Base-by-base conservation (phyloP, 2,888 invertebrate genomes). In the Schrankia costaestrigalis region DNA sequence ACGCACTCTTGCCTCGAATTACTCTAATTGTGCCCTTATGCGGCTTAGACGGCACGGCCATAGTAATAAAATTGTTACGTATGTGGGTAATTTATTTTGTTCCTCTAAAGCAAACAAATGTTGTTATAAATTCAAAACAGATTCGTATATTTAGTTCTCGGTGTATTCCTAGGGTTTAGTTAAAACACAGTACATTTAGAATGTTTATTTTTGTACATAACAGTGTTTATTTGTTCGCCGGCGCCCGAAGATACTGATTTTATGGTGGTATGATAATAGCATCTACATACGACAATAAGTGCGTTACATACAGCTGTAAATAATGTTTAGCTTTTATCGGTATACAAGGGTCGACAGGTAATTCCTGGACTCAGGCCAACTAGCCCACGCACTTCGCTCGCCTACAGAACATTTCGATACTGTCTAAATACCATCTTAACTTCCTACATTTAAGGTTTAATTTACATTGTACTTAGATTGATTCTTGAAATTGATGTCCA, bases 271-370 rank as follows among this genome's bases (percentile, higher is more conserved):
- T 53, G 52, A 55, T 63, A 62, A 63, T 56, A 51, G 63, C 50
- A 56, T 60, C 52, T 55, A 55, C 59, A 64, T 55, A 56, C 59
- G 67, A 70, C 69, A 77, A 72, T 74, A 74, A 72, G 67, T 66
- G 68, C 59, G 67, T 67, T 63, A 65, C 68, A 70, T 75, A 71
- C 62, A 64, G 65, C 71, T 72, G 73, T 80, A 74, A 80, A 79
- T 81, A 78, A 78, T 82, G 74, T 81, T 76, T 67, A 71, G 72
- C 73, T 78, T 78, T 80, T 80, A 81, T 78, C 78, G 68, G 73
- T 71, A 66, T 71, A 80, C 76, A 78, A 78, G 82, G 80, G 79
- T 76, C 80, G 71, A 74, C 85, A 86, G 85, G 85, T 85, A 78
- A 83, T 67, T 66, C 60, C 70, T 84, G 86, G 85, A 76, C n/a